Percentiles rank a stretch among this genome's conserved stretches.
Conservation (phyloP, 64 coral and sea anemone genomes). For the Montipora sp. region DNA sequence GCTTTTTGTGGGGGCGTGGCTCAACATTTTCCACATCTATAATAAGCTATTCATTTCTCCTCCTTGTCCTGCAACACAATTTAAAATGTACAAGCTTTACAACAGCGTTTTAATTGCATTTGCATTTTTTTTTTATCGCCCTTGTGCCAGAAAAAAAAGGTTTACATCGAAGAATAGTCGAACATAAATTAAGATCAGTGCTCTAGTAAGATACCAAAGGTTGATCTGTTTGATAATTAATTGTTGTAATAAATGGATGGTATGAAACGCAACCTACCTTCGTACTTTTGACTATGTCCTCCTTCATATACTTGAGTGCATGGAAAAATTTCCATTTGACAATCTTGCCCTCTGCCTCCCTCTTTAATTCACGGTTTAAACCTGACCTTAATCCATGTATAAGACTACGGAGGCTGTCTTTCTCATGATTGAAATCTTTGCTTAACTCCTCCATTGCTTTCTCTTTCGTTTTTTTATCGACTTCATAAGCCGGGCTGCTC, state of each 20-base stretch:
- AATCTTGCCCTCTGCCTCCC: no score
- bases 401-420: slow-evolving; percentile 33
- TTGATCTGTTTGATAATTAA: slow-evolving; percentile 10
- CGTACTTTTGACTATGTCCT: slow-evolving; percentile 50
- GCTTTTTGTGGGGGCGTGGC: slow-evolving; percentile 44
- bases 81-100: slow-evolving; percentile 11
- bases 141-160: neutral
- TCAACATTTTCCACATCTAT: slow-evolving; percentile 48
- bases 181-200: neutral
- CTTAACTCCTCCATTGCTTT: slow-evolving; percentile 38
- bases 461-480: slow-evolving; percentile 2
- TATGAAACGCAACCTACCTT: neutral
- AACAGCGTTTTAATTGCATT: neutral
- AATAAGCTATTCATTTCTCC: slow-evolving; percentile 56
- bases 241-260: neutral
- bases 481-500: neutral
- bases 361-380: slow-evolving; percentile 32
- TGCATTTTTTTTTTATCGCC: neutral
- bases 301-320: slow-evolving; percentile 71
- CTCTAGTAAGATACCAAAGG: slow-evolving; percentile 5
- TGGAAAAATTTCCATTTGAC: slow-evolving; percentile 61
- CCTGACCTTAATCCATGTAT: slow-evolving; percentile 66
- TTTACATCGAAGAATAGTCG: neutral
- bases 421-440: slow-evolving; percentile 38
- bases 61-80: slow-evolving; percentile 38